Evolutionary conservation across 2,888 invertebrate species (phyloP), one percentile per base, ranked within the genome.

Genomic region (Salpingus planirostris): DNA sequence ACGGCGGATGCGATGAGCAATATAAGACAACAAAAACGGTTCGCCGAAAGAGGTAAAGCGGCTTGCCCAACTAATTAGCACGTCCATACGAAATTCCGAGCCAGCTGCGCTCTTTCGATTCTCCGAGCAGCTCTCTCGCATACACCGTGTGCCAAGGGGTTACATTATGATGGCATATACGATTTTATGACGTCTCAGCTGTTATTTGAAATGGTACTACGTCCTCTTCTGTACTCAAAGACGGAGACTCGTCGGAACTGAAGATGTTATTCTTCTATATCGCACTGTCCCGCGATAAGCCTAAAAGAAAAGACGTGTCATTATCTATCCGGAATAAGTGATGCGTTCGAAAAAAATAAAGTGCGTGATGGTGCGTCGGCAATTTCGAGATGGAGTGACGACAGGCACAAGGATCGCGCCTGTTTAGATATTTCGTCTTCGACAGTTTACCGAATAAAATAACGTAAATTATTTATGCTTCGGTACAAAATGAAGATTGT

Each of bases 51-150:
- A 48, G 51, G 38, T 43, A 39, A 42, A 51, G 46, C 46, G 50
- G 59, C 52, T 59, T 59, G 49, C 52, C 41, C 29, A 49, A 51
- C 46, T 52, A 62, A 64, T 64, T 64, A 64, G 54, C 64, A 63
- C 62, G 37, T 59, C 49, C 49, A 54, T 59, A 59, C 55, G 59
- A 62, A 63, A 64, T 64, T 63, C 63, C 60, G 43, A 50, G 47
- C 55, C 57, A 55, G 55, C 55, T 59, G 57, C 50, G 46, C 46
- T 44, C 18, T 29, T 27, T 36, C 31, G 23, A 23, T 13, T 21
- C 18, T n/a, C n/a, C n/a, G n/a, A n/a, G n/a, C 5, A 18, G 5
- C 18, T 27, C 27, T 27, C n/a, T 31, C 42, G 38, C 37, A 36
- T 38, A 35, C 36, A 42, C 40, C 38, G 37, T n/a, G n/a, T n/a